Base-by-base conservation (phyloP, 2,113 vertebrate genomes). In the Andinoacara biseriatus region DNA sequence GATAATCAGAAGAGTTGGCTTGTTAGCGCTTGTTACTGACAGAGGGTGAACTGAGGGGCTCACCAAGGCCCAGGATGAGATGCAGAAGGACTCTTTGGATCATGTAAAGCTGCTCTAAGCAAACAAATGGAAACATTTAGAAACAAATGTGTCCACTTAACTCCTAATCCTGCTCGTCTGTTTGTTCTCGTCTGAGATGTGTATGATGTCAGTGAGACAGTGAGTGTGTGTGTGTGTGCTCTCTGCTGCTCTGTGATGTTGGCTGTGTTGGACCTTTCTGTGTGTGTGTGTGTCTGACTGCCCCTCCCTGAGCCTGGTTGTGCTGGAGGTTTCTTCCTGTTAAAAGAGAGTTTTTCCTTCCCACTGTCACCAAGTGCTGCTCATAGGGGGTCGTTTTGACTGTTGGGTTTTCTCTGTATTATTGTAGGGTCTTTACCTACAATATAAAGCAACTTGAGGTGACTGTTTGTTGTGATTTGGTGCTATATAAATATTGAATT, bases 241-340 rank as follows among this genome's bases (percentile, higher is more conserved):
- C 59, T 86, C 58, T 81, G 72, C 67, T 59, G 17, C 3, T 46
- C 31, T 60, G 69, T 72, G 87, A 62, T 33, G 33, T 33, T 33
- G 31, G 33, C 29, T 26, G 26, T 26, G 26, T 26, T 26, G 26
- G 2, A 26, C 26, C 26, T 3, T 3, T 31, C 29, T 31, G 35
- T 14, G n/a, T 49, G 24, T 78, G 13, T 49, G 46, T 49, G 46
- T 49, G 1, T 13, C 26, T 26, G 26, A 26, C 26, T 26, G 26
- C 26, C 26, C 26, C 26, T 26, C 26, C 26, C 26, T 26, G 26
- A 26, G 26, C 26, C 26, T 26, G 26, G 26, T 26, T 26, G 2
- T 26, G 26, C 26, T 26, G 26, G 26, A 26, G 26, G 26, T 26
- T 26, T 26, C 26, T 26, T 26, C 26, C 26, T 26, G 26, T 26